Conservation (phyloP, 35 echinoderm and acorn worm species). For the Strongylocentrotus purpuratus region DNA sequence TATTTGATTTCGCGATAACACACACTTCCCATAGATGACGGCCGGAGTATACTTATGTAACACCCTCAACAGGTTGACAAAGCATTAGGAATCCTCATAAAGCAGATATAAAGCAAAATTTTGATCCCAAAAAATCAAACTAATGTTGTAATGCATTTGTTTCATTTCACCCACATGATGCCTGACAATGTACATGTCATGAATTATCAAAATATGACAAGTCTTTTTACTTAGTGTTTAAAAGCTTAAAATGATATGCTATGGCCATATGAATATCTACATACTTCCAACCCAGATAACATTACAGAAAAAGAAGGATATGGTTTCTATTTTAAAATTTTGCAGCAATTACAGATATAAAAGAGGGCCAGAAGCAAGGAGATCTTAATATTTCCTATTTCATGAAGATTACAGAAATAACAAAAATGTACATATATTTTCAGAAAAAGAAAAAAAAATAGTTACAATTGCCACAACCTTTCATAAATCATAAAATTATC, state of each 20-base stretch:
- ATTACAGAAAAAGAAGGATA: not conserved
- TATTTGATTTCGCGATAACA: not conserved
- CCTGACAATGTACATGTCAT: not conserved
- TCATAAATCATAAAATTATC: not conserved
- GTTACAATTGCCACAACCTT: not conserved
- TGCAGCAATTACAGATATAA: not conserved
- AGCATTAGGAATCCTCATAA: too few relatives aligned
- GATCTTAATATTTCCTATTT: not conserved
- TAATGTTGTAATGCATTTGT: too few relatives aligned
- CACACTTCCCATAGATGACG: too few relatives aligned
- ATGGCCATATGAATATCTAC: not conserved
- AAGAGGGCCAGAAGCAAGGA: not conserved
- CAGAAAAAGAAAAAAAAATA: not conserved
- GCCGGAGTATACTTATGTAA: too few relatives aligned
- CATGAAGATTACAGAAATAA: not conserved
- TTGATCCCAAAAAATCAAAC: too few relatives aligned
- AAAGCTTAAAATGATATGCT: not conserved
- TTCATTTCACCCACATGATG: not conserved
- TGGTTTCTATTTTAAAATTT: not conserved
- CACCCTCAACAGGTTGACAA: too few relatives aligned
- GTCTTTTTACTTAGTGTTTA: not conserved
- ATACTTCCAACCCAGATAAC: not conserved
- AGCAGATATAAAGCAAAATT: too few relatives aligned
- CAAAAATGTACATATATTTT: conserved; percentile 20
- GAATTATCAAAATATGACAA: not conserved